Evolutionary conservation across 2,888 invertebrate species (phyloP).

Genomic region (Platerodrilus igneus): DNA sequence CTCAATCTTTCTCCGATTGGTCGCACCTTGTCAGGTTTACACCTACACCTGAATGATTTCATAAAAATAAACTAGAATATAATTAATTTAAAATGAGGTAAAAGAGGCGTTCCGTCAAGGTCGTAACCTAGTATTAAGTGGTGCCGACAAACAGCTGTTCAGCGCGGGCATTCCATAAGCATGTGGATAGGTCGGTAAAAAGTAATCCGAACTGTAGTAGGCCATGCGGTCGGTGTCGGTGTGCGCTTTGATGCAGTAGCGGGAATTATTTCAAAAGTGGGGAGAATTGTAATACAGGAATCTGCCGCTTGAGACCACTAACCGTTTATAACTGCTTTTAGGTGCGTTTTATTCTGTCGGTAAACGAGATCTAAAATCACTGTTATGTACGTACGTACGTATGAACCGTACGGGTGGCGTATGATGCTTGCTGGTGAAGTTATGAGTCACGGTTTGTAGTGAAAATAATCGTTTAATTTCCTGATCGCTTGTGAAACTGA

Average conservation of each 20-base stretch:
- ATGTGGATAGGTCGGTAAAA: conserved; percentile 35
- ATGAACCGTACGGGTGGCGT: too few species aligned
- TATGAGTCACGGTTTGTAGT: too few species aligned
- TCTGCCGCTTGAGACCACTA: conserved; percentile 23
- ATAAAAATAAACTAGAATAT: conserved; percentile 9
- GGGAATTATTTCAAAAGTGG: conserved; percentile 33
- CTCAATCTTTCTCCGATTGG: conserved; percentile 43
- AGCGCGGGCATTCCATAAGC: conserved; percentile 35
- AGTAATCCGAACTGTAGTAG: conserved; percentile 33
- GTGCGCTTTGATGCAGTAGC: conserved; percentile 27
- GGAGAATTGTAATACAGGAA: conserved; percentile 22
- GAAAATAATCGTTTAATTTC: too few species aligned
- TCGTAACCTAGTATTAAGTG: conserved; percentile 11
- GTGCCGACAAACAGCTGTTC: conserved; percentile 35
- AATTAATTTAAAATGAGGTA: too few species aligned
- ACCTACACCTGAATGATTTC: conserved; percentile 43
- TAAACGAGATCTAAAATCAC: conserved; percentile 15
- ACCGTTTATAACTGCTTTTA: conserved; percentile 18
- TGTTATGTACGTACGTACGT: too few species aligned
- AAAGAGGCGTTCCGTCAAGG: conserved; percentile 25
- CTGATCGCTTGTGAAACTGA: too few species aligned
- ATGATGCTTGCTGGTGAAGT: too few species aligned
- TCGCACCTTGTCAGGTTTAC: conserved; percentile 47
- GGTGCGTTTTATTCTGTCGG: conserved; percentile 14
- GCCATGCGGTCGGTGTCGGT: too few species aligned